These are phyloP conservation scores for Strix occidentalis DNA, from an alignment of 2,797 vertebrate species.

Conservation along the genomic window DNA sequence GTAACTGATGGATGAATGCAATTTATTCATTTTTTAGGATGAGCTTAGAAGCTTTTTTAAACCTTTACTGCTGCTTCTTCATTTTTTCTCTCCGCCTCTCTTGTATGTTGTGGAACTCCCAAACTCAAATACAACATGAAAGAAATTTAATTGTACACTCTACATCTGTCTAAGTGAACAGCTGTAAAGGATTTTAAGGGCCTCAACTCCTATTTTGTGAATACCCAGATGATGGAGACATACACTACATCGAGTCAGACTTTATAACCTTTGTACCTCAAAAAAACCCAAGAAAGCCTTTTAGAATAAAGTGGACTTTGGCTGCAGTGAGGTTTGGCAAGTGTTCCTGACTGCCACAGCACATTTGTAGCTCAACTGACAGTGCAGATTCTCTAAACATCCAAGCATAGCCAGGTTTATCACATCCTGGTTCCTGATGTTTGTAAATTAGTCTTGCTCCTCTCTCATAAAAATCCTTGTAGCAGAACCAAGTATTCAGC, in stretches of 20 bases:
- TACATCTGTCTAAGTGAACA: not conserved
- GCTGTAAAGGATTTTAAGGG: not conserved
- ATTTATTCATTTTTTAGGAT: not conserved
- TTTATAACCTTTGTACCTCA: not conserved
- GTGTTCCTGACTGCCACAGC: conserved; percentile 27
- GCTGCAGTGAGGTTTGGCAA: not conserved
- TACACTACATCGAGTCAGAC: not conserved
- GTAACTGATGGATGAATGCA: not conserved
- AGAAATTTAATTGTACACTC: not conserved
- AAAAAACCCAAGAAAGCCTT: not conserved
- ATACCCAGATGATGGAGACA: not conserved
- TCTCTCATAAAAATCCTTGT: conserved; percentile 45
- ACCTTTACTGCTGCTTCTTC: not conserved
- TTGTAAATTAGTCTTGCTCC: conserved; percentile 52
- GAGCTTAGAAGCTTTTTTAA: not conserved
- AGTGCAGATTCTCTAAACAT: conserved; percentile 13
- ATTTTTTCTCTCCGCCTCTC: not conserved
- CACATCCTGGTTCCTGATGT: conserved; percentile 30
- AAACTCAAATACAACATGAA: not conserved
- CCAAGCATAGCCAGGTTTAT: not conserved
- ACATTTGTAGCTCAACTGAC: conserved; percentile 29
- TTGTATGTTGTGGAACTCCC: not conserved
- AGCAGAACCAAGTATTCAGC: conserved; percentile 55
- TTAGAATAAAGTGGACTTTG: not conserved
- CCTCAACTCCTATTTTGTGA: not conserved